Conservation (phyloP, 2,888 invertebrate genomes). For the Galeruca laticollis region DNA sequence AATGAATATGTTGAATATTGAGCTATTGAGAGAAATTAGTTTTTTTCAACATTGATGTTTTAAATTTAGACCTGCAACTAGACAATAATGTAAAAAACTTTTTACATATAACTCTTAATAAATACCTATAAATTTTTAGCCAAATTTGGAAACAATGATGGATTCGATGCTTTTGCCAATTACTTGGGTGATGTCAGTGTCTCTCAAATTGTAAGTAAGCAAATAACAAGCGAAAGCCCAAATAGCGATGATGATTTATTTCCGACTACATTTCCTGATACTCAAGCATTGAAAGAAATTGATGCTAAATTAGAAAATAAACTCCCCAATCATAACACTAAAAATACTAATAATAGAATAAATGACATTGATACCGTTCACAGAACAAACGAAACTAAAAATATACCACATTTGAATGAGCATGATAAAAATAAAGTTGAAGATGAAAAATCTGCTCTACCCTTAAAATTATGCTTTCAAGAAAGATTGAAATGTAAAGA, state of each 20-base stretch:
- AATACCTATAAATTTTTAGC: slow-evolving; percentile 1
- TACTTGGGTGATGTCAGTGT: slow-evolving; percentile 43
- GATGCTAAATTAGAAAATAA: slow-evolving; percentile 44
- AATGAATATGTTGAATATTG: too few relatives aligned
- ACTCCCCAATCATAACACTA: neutral
- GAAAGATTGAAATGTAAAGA: slow-evolving; percentile 42
- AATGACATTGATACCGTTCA: slow-evolving; percentile 1
- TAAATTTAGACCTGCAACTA: neutral
- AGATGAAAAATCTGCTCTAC: slow-evolving; percentile 3
- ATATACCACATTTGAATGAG: neutral
- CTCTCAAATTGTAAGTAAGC: slow-evolving; percentile 7
- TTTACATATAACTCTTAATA: neutral
- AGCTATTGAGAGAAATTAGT: neutral
- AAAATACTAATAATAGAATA: slow-evolving; percentile 2
- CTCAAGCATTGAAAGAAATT: slow-evolving; percentile 56
- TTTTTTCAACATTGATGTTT: neutral
- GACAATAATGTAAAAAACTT: neutral
- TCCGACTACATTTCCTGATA: slow-evolving; percentile 54
- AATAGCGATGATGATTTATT: slow-evolving; percentile 26
- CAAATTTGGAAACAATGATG: slow-evolving; percentile 25
- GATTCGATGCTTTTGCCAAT: slow-evolving; percentile 52
- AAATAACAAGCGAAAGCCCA: slow-evolving; percentile 30
- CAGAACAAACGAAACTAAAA: neutral
- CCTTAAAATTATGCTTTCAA: slow-evolving; percentile 38
- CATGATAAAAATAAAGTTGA: neutral